phyloP scores from a whole-genome alignment of 2,888 invertebrate genomes.

The Octodonta nipae region DNA sequence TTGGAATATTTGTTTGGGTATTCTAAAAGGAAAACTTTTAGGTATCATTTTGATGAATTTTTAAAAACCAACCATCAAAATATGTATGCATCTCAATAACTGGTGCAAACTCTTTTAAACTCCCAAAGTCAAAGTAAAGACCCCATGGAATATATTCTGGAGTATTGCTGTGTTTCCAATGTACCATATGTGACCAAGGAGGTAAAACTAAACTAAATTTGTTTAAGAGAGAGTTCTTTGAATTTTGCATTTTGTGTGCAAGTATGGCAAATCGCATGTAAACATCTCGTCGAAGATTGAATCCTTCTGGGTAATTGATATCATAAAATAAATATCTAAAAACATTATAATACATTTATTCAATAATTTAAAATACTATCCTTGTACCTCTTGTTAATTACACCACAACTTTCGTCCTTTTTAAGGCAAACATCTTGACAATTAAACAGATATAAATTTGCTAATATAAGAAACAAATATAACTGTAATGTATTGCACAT shows the following conservation, averaged over 20 bases:
- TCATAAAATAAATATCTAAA: constrained; percentile 85
- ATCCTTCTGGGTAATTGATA: constrained; percentile 90
- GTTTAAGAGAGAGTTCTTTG: constrained; percentile 31
- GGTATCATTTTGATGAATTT: not conserved
- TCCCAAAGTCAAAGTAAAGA: constrained; percentile 69
- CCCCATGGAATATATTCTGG: constrained; percentile 64
- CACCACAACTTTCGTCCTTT: no score
- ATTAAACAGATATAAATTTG: no score
- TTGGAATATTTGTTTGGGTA: constrained; percentile 28
- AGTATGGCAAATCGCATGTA: constrained; percentile 85
- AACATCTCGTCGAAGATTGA: constrained; percentile 90
- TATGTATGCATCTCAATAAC: constrained; percentile 79
- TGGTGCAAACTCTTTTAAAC: constrained; percentile 64
- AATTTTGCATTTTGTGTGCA: constrained; percentile 50
- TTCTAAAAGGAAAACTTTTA: constrained; percentile 36
- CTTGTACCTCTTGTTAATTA: no score
- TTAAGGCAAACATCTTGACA: no score
- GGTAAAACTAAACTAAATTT: constrained; percentile 67
- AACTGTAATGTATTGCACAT: no score
- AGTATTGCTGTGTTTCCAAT: constrained; percentile 57
- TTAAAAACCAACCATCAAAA: constrained; percentile 42
- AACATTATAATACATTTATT: no score
- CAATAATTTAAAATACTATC: no score
- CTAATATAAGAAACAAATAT: no score
- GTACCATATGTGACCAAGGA: constrained; percentile 82